A percentile compares a stretch with the other conserved stretches of the same genome.
These are phyloP conservation scores for Phoenoteleia sp. DNA, from an alignment of 2,888 invertebrate genomes.

Conservation along the genomic window DNA sequence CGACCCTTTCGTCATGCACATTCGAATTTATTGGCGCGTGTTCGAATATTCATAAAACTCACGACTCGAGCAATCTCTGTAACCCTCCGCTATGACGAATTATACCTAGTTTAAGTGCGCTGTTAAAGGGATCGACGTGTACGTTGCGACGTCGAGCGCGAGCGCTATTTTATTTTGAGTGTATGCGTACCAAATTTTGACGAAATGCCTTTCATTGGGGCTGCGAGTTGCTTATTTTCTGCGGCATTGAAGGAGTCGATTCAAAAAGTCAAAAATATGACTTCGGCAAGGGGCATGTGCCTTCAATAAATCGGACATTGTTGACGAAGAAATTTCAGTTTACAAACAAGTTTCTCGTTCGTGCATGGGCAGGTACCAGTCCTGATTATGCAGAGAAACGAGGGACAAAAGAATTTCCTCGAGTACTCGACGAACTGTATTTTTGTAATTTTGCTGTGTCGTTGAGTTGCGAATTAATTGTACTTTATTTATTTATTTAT, in stretches of 20 bases:
- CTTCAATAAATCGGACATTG: neutral
- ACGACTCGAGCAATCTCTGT: constrained; percentile 33
- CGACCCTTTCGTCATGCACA: constrained; percentile 85
- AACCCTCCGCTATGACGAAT: constrained; percentile 63
- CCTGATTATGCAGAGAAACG: too few relatives aligned
- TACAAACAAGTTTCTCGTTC: neutral
- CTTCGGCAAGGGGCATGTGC: neutral
- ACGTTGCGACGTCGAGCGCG: constrained; percentile 14
- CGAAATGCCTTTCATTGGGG: constrained; percentile 14
- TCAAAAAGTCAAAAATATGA: constrained; percentile 29
- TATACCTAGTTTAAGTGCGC: constrained; percentile 62
- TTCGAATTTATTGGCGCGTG: constrained; percentile 86
- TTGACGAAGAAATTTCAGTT: neutral
- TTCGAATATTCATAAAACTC: constrained; percentile 71
- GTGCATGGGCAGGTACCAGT: too few relatives aligned
- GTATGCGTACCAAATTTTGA: constrained; percentile 25
- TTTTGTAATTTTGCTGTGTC: too few relatives aligned
- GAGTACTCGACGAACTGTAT: too few relatives aligned
- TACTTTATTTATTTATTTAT: too few relatives aligned
- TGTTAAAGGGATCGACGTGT: constrained; percentile 29
- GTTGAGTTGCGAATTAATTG: too few relatives aligned
- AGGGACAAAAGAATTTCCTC: too few relatives aligned
- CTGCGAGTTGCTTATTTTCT: constrained; percentile 48
- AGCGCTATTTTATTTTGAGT: constrained; percentile 55
- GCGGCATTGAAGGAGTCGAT: constrained; percentile 28